Evolutionary conservation across 2,888 invertebrate species (phyloP).

Genomic region (Ceraclea dissimilis): DNA sequence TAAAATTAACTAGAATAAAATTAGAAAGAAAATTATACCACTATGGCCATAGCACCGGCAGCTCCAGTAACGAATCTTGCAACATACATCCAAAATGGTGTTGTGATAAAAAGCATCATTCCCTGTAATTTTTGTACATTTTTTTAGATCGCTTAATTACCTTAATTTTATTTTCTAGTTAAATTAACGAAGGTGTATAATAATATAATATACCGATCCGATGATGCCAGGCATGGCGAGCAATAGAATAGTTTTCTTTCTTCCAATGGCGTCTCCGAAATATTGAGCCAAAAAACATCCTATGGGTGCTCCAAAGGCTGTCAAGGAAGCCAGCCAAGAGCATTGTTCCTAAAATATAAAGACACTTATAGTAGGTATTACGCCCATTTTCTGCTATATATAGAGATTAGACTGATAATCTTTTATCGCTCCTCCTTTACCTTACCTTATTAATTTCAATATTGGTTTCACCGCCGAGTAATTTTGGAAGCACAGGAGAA

Average conservation of each 20-base stretch:
- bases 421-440: too few relatives aligned
- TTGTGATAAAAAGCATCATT: slow-evolving; percentile 41
- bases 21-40: slow-evolving; percentile 30
- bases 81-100: slow-evolving; percentile 44
- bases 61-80: slow-evolving; percentile 46
- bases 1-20: neutral
- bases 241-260: slow-evolving; percentile 45
- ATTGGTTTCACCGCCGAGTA: slow-evolving; percentile 39
- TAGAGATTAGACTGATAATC: too few relatives aligned
- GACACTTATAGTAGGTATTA: too few relatives aligned
- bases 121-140: too few relatives aligned
- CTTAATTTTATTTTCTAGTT: too few relatives aligned
- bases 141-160: too few relatives aligned
- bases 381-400: too few relatives aligned
- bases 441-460: slow-evolving; percentile 41
- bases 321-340: slow-evolving; percentile 52
- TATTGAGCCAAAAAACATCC: slow-evolving; percentile 51
- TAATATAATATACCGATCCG: slow-evolving; percentile 44
- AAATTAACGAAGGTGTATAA: too few relatives aligned
- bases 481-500: slow-evolving; percentile 49
- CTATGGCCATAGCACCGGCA: slow-evolving; percentile 47
- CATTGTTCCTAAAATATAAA: slow-evolving; percentile 37
- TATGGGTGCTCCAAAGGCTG: slow-evolving; percentile 48
- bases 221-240: slow-evolving; percentile 45
- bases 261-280: slow-evolving; percentile 49